Percentiles rank a stretch among this genome's conserved stretches.
Conservation (phyloP, 2,888 invertebrate genomes). For the Coremacera marginata region DNA sequence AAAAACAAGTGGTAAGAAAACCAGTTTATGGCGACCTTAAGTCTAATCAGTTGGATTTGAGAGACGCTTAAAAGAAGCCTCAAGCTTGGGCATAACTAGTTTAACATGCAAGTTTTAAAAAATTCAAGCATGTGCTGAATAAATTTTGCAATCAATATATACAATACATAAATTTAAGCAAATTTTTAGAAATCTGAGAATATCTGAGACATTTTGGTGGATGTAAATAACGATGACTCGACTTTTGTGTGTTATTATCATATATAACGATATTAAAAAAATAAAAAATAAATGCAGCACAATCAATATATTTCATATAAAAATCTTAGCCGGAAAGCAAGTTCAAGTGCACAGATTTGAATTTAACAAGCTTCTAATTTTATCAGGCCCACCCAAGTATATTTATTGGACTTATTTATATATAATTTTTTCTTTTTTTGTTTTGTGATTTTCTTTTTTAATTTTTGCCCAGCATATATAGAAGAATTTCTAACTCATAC, state of each 20-base stretch:
- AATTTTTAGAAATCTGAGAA: too few relatives aligned
- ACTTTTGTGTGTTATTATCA: too few relatives aligned
- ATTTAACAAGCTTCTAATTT: not conserved
- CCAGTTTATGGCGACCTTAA: conserved; percentile 20
- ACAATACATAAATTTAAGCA: not conserved
- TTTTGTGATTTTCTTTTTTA: not conserved
- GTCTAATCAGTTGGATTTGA: not conserved
- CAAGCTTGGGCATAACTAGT: not conserved
- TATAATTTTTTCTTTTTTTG: not conserved
- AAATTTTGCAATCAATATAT: not conserved
- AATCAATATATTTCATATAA: too few relatives aligned
- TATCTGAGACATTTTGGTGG: too few relatives aligned
- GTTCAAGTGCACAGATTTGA: not conserved
- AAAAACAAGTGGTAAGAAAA: not conserved
- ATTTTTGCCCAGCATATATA: too few relatives aligned
- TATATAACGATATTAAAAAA: too few relatives aligned
- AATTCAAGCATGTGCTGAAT: not conserved
- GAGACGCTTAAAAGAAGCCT: not conserved
- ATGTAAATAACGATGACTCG: too few relatives aligned
- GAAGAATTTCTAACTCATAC: not conserved
- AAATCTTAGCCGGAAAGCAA: too few relatives aligned
- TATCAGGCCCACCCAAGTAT: not conserved
- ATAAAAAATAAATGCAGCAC: too few relatives aligned
- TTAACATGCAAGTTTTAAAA: not conserved
- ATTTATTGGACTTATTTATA: not conserved